Percentiles rank a stretch among this genome's conserved stretches.
Evolutionary conservation across 2,113 vertebrate genomes (phyloP).

Genomic region (Eclectus roratus): DNA sequence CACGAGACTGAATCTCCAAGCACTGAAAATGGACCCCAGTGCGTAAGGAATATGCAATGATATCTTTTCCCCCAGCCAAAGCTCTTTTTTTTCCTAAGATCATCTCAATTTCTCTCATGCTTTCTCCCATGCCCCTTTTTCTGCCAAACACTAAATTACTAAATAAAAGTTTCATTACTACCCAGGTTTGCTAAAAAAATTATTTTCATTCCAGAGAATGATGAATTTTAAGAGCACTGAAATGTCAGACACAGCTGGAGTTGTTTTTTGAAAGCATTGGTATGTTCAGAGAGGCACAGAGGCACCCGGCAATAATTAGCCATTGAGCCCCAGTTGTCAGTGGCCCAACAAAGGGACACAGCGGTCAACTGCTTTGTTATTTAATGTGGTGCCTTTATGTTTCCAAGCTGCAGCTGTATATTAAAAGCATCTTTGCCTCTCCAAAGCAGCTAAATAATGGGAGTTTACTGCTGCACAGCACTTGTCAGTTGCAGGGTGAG

Average conservation of each 20-base stretch:
- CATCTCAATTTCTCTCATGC: not conserved
- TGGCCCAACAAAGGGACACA: conserved; percentile 3
- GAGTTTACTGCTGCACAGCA: not conserved
- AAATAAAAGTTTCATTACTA: conserved; percentile 59
- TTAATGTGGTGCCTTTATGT: conserved; percentile 25
- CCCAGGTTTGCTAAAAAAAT: conserved; percentile 20
- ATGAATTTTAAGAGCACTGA: conserved; percentile 60
- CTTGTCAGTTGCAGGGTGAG: not conserved
- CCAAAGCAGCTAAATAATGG: not conserved
- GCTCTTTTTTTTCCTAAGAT: not conserved
- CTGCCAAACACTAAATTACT: not conserved
- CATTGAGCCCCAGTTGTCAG: not conserved
- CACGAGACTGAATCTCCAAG: not conserved
- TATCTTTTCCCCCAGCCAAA: not conserved
- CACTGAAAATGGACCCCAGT: not conserved
- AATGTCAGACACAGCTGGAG: conserved; percentile 65
- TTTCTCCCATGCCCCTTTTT: not conserved
- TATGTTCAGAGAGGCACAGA: conserved; percentile 6
- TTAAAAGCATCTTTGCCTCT: conserved; percentile 40
- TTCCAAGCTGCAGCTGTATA: conserved; percentile 17
- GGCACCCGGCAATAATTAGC: not conserved
- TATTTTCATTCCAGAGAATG: conserved; percentile 29
- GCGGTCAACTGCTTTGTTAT: conserved; percentile 48
- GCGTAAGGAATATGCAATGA: not conserved
- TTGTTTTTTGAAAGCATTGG: conserved; percentile 7